phyloP scores from a whole-genome alignment of 2,797 vertebrate species.

The Microctenopoma steveboyesi region DNA sequence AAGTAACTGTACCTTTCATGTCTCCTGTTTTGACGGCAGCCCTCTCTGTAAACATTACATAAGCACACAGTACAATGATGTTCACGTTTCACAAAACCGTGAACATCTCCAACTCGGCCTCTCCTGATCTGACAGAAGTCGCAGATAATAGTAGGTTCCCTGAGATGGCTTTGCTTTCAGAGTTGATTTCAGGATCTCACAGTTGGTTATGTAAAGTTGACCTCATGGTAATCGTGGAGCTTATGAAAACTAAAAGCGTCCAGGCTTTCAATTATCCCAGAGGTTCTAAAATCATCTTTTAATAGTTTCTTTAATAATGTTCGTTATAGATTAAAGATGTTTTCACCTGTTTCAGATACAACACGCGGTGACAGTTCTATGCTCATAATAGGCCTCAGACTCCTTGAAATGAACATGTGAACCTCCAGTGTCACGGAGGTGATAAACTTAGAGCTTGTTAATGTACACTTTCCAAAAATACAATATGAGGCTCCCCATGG shows the following conservation, averaged over 20 bases:
- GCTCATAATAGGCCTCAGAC: not conserved
- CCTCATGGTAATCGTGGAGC: conserved; percentile 24
- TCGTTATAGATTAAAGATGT: not conserved
- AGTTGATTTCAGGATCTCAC: conserved; percentile 43
- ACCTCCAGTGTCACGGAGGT: conserved; percentile 10
- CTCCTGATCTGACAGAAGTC: conserved; percentile 32
- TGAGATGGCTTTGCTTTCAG: conserved; percentile 9
- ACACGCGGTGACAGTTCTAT: no score
- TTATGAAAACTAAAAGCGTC: conserved; percentile 17
- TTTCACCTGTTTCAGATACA: not conserved
- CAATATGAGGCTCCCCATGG: conserved; percentile 24
- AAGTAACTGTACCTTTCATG: conserved; percentile 15
- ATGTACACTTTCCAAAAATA: conserved; percentile 51
- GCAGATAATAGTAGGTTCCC: conserved; percentile 9
- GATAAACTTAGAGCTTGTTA: conserved; percentile 37
- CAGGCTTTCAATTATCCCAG: not conserved
- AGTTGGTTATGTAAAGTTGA: conserved; percentile 23
- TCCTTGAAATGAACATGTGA: conserved; percentile 23
- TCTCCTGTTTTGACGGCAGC: conserved; percentile 22
- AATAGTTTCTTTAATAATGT: conserved; percentile 9
- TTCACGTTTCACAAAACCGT: conserved; percentile 10
- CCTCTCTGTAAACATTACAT: conserved; percentile 47
- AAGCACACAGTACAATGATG: conserved; percentile 14
- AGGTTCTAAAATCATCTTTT: not conserved
- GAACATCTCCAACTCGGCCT: conserved; percentile 8